These are phyloP conservation scores for Heliconius charithonia DNA, from an alignment of 2,888 invertebrate species.

Conservation along the genomic window DNA sequence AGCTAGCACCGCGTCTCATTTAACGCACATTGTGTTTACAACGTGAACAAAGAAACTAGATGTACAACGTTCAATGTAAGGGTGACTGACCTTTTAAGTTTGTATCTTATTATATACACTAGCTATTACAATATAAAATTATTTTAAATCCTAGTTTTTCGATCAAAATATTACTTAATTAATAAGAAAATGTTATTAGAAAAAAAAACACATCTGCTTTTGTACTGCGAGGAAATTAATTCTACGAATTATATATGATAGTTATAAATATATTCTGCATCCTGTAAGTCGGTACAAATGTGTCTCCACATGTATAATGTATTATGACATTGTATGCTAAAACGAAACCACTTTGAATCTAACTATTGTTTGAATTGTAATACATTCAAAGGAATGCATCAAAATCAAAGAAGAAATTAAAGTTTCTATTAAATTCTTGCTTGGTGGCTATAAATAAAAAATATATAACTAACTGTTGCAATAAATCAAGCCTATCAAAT, in stretches of 20 bases:
- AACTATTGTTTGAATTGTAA: slow-evolving; percentile 29
- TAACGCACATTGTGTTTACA: slow-evolving; percentile 49
- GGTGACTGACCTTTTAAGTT: slow-evolving; percentile 21
- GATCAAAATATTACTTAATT: neutral
- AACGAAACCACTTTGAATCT: slow-evolving; percentile 42
- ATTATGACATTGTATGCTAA: slow-evolving; percentile 42
- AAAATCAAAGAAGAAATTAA: neutral
- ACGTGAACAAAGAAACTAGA: slow-evolving; percentile 42
- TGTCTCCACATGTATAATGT: slow-evolving; percentile 31
- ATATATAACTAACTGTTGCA: neutral
- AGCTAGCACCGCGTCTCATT: slow-evolving; percentile 56
- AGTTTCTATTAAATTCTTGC: slow-evolving; percentile 30
- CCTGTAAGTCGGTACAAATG: slow-evolving; percentile 35
- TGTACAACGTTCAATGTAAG: slow-evolving; percentile 34
- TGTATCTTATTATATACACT: neutral
- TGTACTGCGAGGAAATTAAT: neutral
- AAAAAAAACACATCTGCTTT: neutral
- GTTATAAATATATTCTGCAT: slow-evolving; percentile 27
- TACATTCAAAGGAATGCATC: neutral
- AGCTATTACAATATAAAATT: neutral
- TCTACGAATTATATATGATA: slow-evolving; percentile 19
- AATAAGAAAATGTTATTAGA: no score
- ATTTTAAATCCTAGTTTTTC: neutral
- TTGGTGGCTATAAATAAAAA: slow-evolving; percentile 13
- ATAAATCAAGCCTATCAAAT: neutral